Conservation (phyloP, 2,113 vertebrate species). For the Protobothrops mucrosquamatus region DNA sequence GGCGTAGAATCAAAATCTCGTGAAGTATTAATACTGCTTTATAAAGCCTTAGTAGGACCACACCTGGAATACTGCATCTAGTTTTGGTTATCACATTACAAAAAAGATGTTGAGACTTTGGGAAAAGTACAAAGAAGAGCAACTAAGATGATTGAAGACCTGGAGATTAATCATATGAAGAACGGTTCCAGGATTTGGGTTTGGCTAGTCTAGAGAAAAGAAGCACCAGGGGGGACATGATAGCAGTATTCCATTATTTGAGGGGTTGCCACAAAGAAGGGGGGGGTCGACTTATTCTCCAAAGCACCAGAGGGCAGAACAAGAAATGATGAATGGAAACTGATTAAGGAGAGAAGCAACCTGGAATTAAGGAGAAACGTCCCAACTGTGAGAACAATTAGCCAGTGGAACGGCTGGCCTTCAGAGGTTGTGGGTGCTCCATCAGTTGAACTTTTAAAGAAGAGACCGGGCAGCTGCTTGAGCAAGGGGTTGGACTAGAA, state of each 20-base stretch:
- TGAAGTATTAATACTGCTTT: background rate
- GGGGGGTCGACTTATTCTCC: background rate
- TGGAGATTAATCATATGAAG: background rate
- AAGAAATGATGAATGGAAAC: background rate
- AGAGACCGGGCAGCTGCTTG: background rate
- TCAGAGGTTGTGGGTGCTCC: background rate
- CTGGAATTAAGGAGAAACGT: background rate
- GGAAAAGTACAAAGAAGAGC: background rate
- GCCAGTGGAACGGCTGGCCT: background rate
- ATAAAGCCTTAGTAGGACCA: background rate
- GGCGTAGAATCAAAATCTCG: background rate
- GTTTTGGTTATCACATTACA: background rate
- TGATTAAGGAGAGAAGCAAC: background rate
- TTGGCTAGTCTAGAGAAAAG: background rate
- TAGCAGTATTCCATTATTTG: background rate
- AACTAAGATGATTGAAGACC: background rate
- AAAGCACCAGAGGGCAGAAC: background rate
- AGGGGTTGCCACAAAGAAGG: background rate
- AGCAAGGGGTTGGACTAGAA: background rate
- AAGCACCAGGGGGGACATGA: background rate
- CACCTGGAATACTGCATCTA: background rate
- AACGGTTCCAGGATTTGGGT: background rate
- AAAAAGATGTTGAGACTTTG: background rate
- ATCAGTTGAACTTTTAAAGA: background rate
- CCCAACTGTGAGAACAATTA: background rate